Base-by-base conservation (phyloP, 2,113 vertebrate genomes). In the Melierax canorus region DNA sequence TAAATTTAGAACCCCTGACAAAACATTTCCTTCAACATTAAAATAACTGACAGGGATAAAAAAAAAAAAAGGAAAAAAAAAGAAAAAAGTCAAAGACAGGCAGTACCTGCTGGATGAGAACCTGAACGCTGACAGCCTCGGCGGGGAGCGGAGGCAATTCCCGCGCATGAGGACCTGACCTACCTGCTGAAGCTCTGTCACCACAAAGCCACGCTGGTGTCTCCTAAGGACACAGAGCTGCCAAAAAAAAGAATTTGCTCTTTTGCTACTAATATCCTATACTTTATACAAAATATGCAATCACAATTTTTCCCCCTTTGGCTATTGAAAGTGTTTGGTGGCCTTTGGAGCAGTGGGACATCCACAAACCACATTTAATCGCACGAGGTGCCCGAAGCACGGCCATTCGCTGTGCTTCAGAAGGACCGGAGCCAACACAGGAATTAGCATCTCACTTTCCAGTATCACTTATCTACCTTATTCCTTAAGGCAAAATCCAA, bases 301-400 rank as follows among this genome's bases (percentile, higher is more conserved):
- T 26, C 21, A 9, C 12, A 26, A 2, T 53, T 36, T 10, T 5
- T 18, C 5, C 36, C n/a, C 17, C 45, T 38, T 11, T 18, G 51
- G 32, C 20, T 19, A 0, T 5, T 1, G 2, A 1, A 74, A 38
- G 34, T 2, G n/a, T 4, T 23, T 2, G 6, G 18, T 22, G 74
- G 88, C 32, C 60, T 6, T 3, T 0, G 0, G 53, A 56, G 63
- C 55, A 18, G 58, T 1, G 2, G 62, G 45, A n/a, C 20, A 17
- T 4, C 19, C 71, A 3, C 45, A 9, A 15, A 2, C 18, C 88
- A 45, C 17, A 6, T 9, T 18, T 1, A 11, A 30, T 17, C 36
- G 3, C 75, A 4, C 1, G 0, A 5, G 10, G 22, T 3, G 15
- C 19, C 63, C 23, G 34, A 8, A 51, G 34, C 41, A 26, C 0